phyloP scores from a whole-genome alignment of 1,140 invertebrate genomes.

The Drosophila leontia region DNA sequence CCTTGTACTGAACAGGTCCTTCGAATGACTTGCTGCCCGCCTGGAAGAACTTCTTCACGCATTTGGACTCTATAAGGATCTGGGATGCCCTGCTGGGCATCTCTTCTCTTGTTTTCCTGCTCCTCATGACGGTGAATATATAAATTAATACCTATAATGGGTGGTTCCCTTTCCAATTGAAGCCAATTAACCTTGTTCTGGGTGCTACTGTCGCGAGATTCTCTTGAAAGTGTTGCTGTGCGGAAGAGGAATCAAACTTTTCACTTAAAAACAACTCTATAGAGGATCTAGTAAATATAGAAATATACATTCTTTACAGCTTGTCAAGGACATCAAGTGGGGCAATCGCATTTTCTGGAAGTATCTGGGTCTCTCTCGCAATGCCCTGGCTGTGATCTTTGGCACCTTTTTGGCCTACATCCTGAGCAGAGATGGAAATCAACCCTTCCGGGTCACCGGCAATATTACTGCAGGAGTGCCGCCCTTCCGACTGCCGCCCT shows the following conservation, averaged over 20 bases:
- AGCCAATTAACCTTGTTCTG: slow-evolving; percentile 10
- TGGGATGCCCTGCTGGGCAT: slow-evolving; percentile 87
- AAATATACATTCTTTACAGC: slow-evolving; percentile 85
- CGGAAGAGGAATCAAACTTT: neutral
- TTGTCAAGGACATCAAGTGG: slow-evolving; percentile 87
- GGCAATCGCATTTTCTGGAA: slow-evolving; percentile 89
- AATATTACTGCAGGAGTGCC: slow-evolving; percentile 88
- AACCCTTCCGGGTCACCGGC: slow-evolving; percentile 89
- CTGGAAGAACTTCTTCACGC: slow-evolving; percentile 86
- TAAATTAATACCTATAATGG: slow-evolving; percentile 48
- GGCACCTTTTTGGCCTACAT: slow-evolving; percentile 89
- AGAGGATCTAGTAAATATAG: neutral
- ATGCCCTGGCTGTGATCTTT: slow-evolving; percentile 91
- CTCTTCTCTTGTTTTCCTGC: slow-evolving; percentile 86
- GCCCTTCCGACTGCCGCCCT: slow-evolving; percentile 88
- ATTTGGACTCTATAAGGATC: slow-evolving; percentile 85
- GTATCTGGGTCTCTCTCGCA: slow-evolving; percentile 92
- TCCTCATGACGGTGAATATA: slow-evolving; percentile 87
- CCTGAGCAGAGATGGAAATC: slow-evolving; percentile 86
- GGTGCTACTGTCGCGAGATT: neutral
- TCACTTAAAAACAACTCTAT: neutral
- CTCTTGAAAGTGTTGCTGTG: neutral
- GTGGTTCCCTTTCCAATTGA: slow-evolving; percentile 14
- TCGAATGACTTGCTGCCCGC: slow-evolving; percentile 87
- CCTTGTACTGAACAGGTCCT: slow-evolving; percentile 53